Conservation (phyloP, 1,140 invertebrate species). For the Chrysopa pallens region DNA sequence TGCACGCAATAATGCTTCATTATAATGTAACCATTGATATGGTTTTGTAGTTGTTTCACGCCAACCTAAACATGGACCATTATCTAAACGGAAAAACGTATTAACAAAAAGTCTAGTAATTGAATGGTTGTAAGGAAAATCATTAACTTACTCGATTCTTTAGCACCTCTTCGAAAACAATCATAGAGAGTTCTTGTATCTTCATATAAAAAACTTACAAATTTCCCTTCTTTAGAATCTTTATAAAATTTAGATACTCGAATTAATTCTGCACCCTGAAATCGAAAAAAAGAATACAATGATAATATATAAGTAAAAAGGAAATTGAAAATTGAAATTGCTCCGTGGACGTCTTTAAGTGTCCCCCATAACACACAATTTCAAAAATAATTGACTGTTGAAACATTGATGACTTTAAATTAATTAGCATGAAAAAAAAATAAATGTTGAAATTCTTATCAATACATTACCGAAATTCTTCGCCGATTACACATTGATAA, state of each 20-base stretch:
- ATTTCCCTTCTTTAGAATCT: slow-evolving; percentile 81
- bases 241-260: slow-evolving; percentile 82
- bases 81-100: slow-evolving; percentile 37
- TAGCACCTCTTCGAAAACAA: slow-evolving; percentile 75
- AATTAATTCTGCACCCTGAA: slow-evolving; percentile 75
- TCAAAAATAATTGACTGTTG: background rate
- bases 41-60: slow-evolving; percentile 62
- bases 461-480: background rate
- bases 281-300: slow-evolving; percentile 20
- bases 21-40: slow-evolving; percentile 86
- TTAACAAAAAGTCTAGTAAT: background rate
- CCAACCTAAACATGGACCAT: slow-evolving; percentile 85
- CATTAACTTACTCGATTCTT: slow-evolving; percentile 70
- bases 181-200: slow-evolving; percentile 84
- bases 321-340: too few relatives aligned
- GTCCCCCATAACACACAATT: too few relatives aligned
- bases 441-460: background rate
- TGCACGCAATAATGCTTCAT: slow-evolving; percentile 75
- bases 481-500: too few relatives aligned
- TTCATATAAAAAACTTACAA: slow-evolving; percentile 66
- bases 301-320: too few relatives aligned
- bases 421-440: background rate
- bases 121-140: background rate
- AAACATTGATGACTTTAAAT: background rate
- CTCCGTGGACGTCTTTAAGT: too few relatives aligned